Base-by-base conservation (phyloP, 2,797 vertebrate genomes). In the Propithecus perrieri region DNA sequence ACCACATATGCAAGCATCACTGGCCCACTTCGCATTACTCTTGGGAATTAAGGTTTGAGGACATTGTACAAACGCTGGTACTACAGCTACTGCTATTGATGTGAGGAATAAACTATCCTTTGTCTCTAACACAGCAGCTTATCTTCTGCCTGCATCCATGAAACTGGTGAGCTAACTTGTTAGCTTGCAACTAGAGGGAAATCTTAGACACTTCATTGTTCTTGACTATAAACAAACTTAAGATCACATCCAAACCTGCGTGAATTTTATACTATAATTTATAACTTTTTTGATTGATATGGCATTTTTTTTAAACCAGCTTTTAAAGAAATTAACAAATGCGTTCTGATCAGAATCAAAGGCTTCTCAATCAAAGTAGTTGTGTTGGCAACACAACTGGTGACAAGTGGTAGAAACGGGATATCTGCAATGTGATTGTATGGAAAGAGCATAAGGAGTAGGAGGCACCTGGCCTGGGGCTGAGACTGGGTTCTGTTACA, bases 261-360 rank as follows among this genome's bases (percentile, higher is more conserved):
- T 83, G 17, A 61, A 17, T n/a, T 55, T 95, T 84, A 81, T 59
- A 5, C 10, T 90, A 18, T 7, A 81, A 35, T 91, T 59, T 75
- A 69, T 69, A n/a, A 71, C 22, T 35, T 81, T 10, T 63, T 92
- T 84, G 59, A 35, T 90, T 81, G 38, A 63, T 59, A 59, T 0
- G 18, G 28, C 85, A 59, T 63, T 4, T 17, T 53, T 50, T 43
- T 76, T 57, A 55, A 55, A 72, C 2, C 17, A 91, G 3, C 7
- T 88, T 78, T 95, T 81, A 67, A 85, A 78, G 35, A 75, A 90
- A 57, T 78, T 78, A 46, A 71, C 48, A 89, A 84, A 50, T 71
- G 0, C 90, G 15, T 69, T 80, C 7, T 59, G 55, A 35, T n/a
- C 4, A 83, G 30, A 92, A 50, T 75, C 59, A 85, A 80, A 80